Conservation (phyloP, 2,113 vertebrate genomes). For the Gasterosteus aculeatus region DNA sequence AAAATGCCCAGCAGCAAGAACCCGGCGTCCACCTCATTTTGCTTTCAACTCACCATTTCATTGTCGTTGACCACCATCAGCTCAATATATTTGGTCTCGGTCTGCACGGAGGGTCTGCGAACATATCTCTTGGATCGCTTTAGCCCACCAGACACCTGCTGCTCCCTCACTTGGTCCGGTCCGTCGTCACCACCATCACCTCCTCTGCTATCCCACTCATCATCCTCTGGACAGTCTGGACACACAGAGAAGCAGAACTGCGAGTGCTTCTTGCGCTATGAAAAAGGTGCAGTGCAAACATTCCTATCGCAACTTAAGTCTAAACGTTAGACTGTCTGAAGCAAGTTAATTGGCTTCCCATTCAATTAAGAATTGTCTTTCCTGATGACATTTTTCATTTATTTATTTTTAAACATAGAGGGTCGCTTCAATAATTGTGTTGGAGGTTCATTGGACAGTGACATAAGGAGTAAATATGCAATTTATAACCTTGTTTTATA, state of each 20-base stretch:
- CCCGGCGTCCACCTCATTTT: neutral
- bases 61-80: slow-evolving; percentile 94
- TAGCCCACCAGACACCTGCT: slow-evolving; percentile 53
- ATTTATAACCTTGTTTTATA: neutral
- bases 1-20: neutral
- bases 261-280: neutral
- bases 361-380: slow-evolving; percentile 1
- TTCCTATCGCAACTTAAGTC: neutral
- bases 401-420: neutral
- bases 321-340: neutral
- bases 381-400: neutral
- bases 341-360: neutral
- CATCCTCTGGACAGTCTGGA: slow-evolving; percentile 74
- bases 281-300: neutral
- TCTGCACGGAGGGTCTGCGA: slow-evolving; percentile 89
- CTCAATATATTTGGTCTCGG: slow-evolving; percentile 96
- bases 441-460: neutral
- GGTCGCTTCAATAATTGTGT: neutral
- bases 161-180: slow-evolving; percentile 31
- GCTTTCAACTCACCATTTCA: slow-evolving; percentile 83
- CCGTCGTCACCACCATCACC: slow-evolving; percentile 47
- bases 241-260: slow-evolving; percentile 43
- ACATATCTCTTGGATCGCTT: slow-evolving; percentile 80
- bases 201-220: slow-evolving; percentile 56
- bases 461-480: neutral